These are phyloP conservation scores for Hemithea aestivaria DNA, from an alignment of 2,888 invertebrate species.

Conservation along the genomic window DNA sequence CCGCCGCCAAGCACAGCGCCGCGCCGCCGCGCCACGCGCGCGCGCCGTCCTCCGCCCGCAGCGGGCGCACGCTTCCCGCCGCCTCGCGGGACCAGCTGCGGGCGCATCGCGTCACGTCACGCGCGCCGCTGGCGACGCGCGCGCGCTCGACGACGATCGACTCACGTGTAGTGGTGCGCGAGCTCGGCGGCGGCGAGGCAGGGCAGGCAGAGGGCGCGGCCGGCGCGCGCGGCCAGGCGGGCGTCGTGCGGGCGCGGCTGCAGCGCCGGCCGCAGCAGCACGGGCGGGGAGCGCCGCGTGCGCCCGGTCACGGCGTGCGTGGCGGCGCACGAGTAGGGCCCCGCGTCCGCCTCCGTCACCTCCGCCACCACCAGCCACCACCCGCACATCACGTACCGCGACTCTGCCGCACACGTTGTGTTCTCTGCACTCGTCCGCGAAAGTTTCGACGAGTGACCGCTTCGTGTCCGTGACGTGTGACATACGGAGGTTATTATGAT, in stretches of 20 bases:
- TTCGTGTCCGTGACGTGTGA: no score
- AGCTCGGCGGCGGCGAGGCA: slow-evolving; percentile 83
- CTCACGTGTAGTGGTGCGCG: slow-evolving; percentile 82
- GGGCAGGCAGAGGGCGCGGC: slow-evolving; percentile 80
- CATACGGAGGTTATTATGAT: no score
- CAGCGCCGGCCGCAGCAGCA: slow-evolving; percentile 53
- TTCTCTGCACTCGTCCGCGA: no score
- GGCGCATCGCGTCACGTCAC: no score
- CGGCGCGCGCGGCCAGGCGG: slow-evolving; percentile 74
- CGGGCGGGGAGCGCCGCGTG: slow-evolving; percentile 81
- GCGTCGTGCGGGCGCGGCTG: slow-evolving; percentile 75
- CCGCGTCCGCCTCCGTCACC: slow-evolving; percentile 76
- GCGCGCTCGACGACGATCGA: no score
- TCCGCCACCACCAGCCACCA: slow-evolving; percentile 52
- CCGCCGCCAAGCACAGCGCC: slow-evolving; percentile 84
- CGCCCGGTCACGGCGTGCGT: slow-evolving; percentile 83
- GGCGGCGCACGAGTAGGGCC: slow-evolving; percentile 84
- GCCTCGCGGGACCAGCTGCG: slow-evolving; percentile 78
- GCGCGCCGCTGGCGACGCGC: no score
- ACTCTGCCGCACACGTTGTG: no score
- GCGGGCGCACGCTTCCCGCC: slow-evolving; percentile 70
- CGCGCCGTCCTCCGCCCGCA: slow-evolving; percentile 38
- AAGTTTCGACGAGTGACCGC: no score
- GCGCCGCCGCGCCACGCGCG: slow-evolving; percentile 85
- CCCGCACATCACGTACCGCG: slow-evolving; percentile 52